These are phyloP conservation scores for Mystacornis crossleyi DNA, from an alignment of 2,113 vertebrate genomes.

Conservation along the genomic window DNA sequence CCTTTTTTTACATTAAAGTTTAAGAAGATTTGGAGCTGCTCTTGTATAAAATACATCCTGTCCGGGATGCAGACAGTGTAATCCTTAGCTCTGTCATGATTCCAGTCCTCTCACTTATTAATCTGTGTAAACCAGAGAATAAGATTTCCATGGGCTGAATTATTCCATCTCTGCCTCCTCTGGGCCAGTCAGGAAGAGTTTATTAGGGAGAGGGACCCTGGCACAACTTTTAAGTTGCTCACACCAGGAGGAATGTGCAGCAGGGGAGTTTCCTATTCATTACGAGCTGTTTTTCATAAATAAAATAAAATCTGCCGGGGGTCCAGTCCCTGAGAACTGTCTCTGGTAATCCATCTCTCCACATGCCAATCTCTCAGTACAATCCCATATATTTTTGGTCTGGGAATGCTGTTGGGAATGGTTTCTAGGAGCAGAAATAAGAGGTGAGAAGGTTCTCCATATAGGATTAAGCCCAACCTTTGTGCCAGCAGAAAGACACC, in stretches of 20 bases:
- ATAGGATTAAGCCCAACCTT: neutral
- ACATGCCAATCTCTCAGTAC: fast-evolving
- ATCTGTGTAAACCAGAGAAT: neutral
- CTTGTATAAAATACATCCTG: neutral
- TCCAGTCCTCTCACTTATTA: neutral
- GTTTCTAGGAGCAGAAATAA: neutral
- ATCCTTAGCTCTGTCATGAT: neutral
- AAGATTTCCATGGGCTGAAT: neutral
- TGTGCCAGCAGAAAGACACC: neutral
- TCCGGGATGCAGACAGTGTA: neutral
- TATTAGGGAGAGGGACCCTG: neutral
- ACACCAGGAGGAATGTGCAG: neutral
- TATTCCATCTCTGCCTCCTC: neutral
- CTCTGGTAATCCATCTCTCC: neutral
- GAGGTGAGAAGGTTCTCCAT: neutral
- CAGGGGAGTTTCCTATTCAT: fast-evolving
- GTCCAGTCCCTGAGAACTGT: neutral
- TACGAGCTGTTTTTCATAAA: neutral
- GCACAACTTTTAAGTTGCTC: neutral
- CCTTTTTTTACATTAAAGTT: neutral
- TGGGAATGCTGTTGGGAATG: neutral
- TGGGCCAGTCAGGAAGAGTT: neutral
- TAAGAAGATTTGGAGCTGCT: neutral
- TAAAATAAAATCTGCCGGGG: neutral
- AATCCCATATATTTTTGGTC: fast-evolving